A percentile compares a stretch with the other conserved stretches of the same genome.
These are phyloP conservation scores for Drosophila arizonae DNA, from an alignment of 1,140 invertebrate genomes.

Conservation along the genomic window DNA sequence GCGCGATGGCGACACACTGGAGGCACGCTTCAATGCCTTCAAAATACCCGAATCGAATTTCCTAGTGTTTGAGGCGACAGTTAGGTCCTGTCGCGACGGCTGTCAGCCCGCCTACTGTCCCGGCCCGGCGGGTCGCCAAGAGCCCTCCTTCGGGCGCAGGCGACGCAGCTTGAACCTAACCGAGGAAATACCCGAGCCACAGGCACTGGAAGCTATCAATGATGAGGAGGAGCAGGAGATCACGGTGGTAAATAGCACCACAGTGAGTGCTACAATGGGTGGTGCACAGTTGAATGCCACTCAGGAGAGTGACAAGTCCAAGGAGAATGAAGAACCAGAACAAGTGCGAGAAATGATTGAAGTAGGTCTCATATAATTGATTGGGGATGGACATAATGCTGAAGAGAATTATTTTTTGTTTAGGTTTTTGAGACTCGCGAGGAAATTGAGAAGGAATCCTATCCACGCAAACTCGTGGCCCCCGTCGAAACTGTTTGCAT, in stretches of 20 bases:
- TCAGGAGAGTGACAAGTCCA: slow-evolving; percentile 52
- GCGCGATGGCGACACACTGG: slow-evolving; percentile 92
- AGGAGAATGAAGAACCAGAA: slow-evolving; percentile 85
- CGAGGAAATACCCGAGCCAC: slow-evolving; percentile 47
- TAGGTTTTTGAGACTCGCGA: slow-evolving; percentile 87
- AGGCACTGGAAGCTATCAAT: slow-evolving; percentile 48
- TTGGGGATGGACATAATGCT: background rate
- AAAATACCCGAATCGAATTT: slow-evolving; percentile 98
- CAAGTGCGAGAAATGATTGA: slow-evolving; percentile 94
- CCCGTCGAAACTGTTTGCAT: slow-evolving; percentile 88
- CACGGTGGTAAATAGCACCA: slow-evolving; percentile 70
- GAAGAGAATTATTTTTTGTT: slow-evolving; percentile 82
- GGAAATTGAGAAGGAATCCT: slow-evolving; percentile 87
- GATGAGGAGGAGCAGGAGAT: slow-evolving; percentile 41
- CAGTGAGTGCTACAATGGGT: slow-evolving; percentile 67
- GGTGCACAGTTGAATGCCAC: slow-evolving; percentile 60
- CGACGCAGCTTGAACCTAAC: slow-evolving; percentile 86
- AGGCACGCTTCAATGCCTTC: slow-evolving; percentile 96
- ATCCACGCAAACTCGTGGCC: slow-evolving; percentile 84
- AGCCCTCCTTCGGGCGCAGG: slow-evolving; percentile 90
- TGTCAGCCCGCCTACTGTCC: slow-evolving; percentile 95
- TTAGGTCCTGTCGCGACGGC: slow-evolving; percentile 93
- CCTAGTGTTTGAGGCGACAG: slow-evolving; percentile 95
- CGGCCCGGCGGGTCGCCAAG: slow-evolving; percentile 88
- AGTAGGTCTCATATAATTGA: slow-evolving; percentile 81